phyloP scores from a whole-genome alignment of 2,888 invertebrate genomes.

The Macaria liturata region DNA sequence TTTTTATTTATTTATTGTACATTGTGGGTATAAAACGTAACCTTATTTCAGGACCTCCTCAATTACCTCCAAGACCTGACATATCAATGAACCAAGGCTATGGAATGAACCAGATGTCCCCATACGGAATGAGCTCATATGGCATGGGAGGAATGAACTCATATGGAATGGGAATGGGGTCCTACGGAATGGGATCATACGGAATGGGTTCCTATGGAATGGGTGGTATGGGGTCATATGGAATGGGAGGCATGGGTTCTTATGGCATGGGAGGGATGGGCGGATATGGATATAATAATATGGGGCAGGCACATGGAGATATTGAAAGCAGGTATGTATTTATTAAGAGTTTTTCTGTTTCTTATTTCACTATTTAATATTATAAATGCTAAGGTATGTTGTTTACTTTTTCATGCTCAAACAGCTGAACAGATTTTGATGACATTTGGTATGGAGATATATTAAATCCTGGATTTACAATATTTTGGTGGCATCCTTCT shows the following conservation, averaged over 20 bases:
- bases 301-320: constrained; percentile 72
- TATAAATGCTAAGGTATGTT: too few relatives aligned
- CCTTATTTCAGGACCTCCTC: constrained; percentile 45
- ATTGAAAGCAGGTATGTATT: constrained; percentile 84
- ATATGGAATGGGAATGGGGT: constrained; percentile 46
- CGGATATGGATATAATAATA: constrained; percentile 70
- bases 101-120: constrained; percentile 47
- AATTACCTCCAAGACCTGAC: constrained; percentile 65
- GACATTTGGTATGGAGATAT: too few relatives aligned
- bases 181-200: constrained; percentile 51
- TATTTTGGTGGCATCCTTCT: too few relatives aligned
- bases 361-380: too few relatives aligned
- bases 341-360: background rate
- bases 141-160: constrained; percentile 50
- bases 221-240: constrained; percentile 49
- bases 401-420: too few relatives aligned
- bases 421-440: too few relatives aligned
- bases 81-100: constrained; percentile 51
- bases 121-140: constrained; percentile 48
- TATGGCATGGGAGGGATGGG: constrained; percentile 48
- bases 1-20: too few relatives aligned
- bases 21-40: too few relatives aligned
- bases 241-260: constrained; percentile 48
- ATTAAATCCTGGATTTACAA: too few relatives aligned
- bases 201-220: constrained; percentile 32